Evolutionary conservation across 2,113 vertebrate species (phyloP), one percentile per base, ranked within the genome.

Genomic region (Felis chaus): DNA sequence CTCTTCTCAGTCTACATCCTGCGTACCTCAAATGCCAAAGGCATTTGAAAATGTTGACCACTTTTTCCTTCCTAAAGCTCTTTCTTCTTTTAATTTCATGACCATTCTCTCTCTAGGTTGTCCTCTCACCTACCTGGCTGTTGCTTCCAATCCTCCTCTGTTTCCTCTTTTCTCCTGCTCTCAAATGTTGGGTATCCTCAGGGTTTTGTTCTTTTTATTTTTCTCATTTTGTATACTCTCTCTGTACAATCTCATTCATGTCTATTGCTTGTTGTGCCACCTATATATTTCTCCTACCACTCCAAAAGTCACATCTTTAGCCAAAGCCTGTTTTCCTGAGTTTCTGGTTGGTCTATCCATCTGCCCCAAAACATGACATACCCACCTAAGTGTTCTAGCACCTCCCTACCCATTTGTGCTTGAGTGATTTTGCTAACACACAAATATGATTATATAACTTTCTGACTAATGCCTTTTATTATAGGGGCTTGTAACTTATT

Each of bases 81-180:
- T 79, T 95, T 66, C 41, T 48, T 95, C 36, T 53, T 18, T 71
- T 92, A 36, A 84, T 65, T 89, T 29, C 36, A 78, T 95, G 79
- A n/a, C 39, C 4, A 9, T 50, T 14, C 41, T 80, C 78, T 94
- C 71, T 95, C 50, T 81, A 73, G n/a, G 65, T 91, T 95, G 31
- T 86, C 16, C 16, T 92, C 27, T 92, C 5, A 90, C 15, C 7
- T 84, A 25, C 45, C 50, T 80, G 69, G 27, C 14, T 94, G 1
- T 89, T 85, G 48, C 65, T 97, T 83, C 33, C 71, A 50, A 82
- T 92, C 71, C 6, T 95, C 50, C 27, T 95, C 94, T 89, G 27
- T 89, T 81, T 91, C 23, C 6, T 87, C 31, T 91, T 97, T 86
- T 82, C 61, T 91, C 11, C 36, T 53, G 33, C 33, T 65, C 13